Percentiles rank a stretch among this genome's conserved stretches.
Conservation (phyloP, 2,797 vertebrate species). For the Propithecus perrieri region DNA sequence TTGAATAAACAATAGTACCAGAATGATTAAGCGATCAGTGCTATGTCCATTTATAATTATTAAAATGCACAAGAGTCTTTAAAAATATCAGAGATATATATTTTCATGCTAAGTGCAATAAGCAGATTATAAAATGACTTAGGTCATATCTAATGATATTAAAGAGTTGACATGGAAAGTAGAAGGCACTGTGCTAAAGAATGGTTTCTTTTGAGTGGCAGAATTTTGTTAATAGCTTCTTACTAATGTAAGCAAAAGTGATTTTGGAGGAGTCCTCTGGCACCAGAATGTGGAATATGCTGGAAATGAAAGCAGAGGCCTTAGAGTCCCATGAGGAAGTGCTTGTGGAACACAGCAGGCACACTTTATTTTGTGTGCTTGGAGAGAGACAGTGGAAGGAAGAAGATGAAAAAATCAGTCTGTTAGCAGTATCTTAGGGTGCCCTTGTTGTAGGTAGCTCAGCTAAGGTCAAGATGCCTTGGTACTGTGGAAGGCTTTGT, state of each 20-base stretch:
- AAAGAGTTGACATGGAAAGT: background rate
- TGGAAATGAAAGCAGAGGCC: background rate
- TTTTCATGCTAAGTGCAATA: background rate
- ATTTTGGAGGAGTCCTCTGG: background rate
- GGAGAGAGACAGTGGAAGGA: background rate
- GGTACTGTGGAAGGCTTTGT: background rate
- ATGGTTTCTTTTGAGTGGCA: background rate
- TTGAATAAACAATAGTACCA: background rate
- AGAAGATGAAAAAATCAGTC: background rate
- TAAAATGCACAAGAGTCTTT: background rate
- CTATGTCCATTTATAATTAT: no score
- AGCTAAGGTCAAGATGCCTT: background rate
- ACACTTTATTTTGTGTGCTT: background rate
- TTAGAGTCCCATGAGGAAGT: background rate
- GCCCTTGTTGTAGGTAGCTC: background rate
- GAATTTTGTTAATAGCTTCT: background rate
- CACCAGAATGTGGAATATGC: background rate
- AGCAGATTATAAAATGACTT: background rate
- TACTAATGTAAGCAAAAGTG: background rate
- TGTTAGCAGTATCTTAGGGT: background rate
- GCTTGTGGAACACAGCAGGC: background rate
- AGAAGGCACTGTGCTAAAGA: background rate
- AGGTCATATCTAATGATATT: background rate
- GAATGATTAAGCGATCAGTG: no score
- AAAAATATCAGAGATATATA: background rate